Evolutionary conservation across 2,888 invertebrate species (phyloP), one percentile per base, ranked within the genome.

Genomic region (Coecobrya sp.): DNA sequence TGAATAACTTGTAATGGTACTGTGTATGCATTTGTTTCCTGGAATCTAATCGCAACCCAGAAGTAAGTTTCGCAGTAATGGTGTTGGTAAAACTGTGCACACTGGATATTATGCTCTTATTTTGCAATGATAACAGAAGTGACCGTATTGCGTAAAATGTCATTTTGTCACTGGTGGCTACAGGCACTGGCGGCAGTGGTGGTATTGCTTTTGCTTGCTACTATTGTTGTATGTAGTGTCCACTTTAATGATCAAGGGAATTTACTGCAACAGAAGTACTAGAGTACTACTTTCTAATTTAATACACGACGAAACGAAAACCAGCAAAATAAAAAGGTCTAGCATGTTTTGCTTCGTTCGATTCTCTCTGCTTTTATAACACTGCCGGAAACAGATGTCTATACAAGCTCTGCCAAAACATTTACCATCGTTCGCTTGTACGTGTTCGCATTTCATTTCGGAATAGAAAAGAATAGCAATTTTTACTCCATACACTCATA

Each of bases 131-230:
- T 27, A 65, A 65, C 65, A 65, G 65, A 65, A 65, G 65, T 65
- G 65, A 65, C 65, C 65, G 65, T 65, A 65, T 65, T 65, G 65
- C 65, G 65, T 65, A 65, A 65, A 59, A 62, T 62, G 65, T 65
- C 65, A 27, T 65, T 65, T 65, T 27, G 65, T 27, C 65, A 27
- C 27, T 25, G 65, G 65, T 65, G 27, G 27, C 25, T 65, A 19
- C 59, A 4, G 7, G 7, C 8, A n/a, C 59, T 59, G 7, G n/a
- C 19, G 13, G 49, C 10, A 11, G 19, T 59, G 19, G 7, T 5
- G 7, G n/a, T 7, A 19, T 1, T 59, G 4, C 10, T 3, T 25
- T 5, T n/a, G 2, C 65, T 13, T n/a, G 65, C 49, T 59, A 59
- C 7, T 59, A 19, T 59, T 19, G 19, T 59, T 62, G 59, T 65